A percentile compares a stretch with the other conserved stretches of the same genome.
Evolutionary conservation across 2,797 vertebrate species (phyloP).

Genomic region (Monodelphis domestica): DNA sequence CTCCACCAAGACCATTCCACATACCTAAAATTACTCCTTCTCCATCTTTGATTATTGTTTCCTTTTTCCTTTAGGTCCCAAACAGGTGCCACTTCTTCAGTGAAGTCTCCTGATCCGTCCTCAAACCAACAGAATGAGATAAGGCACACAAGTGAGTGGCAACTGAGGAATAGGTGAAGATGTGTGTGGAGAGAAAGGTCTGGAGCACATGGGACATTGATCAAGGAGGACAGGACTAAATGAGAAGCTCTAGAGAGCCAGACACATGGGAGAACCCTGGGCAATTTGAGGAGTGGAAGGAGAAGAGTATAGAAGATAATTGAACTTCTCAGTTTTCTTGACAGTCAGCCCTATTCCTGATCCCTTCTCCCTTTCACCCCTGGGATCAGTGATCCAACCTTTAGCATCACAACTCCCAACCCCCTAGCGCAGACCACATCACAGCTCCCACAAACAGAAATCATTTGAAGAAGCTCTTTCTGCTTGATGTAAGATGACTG

Average conservation of each 20-base stretch:
- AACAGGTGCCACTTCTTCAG: neutral
- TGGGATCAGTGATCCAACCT: neutral
- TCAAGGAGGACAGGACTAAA: neutral
- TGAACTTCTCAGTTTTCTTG: neutral
- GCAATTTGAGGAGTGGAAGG: neutral
- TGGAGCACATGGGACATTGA: neutral
- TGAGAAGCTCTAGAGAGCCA: neutral
- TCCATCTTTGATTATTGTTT: neutral
- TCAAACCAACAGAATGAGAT: neutral
- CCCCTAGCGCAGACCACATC: constrained; percentile 30
- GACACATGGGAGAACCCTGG: neutral
- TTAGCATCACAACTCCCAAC: neutral
- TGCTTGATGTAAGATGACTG: constrained; percentile 32
- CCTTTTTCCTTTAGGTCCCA: neutral
- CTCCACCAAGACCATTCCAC: neutral
- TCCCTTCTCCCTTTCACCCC: neutral
- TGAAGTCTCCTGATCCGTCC: neutral
- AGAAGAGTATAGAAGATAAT: neutral
- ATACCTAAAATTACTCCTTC: neutral
- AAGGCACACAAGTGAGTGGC: neutral
- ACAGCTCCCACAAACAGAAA: constrained; percentile 20
- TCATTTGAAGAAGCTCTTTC: constrained; percentile 37
- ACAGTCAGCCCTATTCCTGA: neutral
- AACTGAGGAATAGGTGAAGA: neutral
- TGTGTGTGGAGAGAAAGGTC: neutral